Evolutionary conservation across 2,888 invertebrate species (phyloP), one percentile per base, ranked within the genome.

Genomic region (Doris montereyensis): DNA sequence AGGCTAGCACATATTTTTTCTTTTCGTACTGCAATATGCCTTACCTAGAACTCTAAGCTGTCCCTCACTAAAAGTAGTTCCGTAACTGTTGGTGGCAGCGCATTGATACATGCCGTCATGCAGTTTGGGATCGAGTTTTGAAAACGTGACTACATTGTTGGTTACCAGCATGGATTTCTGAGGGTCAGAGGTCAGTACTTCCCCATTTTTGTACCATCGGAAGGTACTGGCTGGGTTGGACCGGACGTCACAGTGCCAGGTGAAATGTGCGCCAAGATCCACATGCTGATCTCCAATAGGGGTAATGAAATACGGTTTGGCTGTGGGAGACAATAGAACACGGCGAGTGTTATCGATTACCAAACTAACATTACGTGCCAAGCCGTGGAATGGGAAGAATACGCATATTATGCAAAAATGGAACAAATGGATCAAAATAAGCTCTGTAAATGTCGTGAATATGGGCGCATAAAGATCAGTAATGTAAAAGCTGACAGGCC

Each of bases 41-140:
- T 95, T 93, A 93, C 97, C 95, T 70, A 98, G 92, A 41, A 98
- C 96, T 85, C 97, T 93, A 28, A 98, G 93, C 87, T 98, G 97
- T 0, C 95, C 97, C 1, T 97, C 95, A 0, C 97, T 96, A 90
- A 95, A 97, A 79, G 94, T 94, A 0, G 95, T 95, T 88, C 96
- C 96, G 65, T 89, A 82, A 1, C 77, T 75, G 60, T 98, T 98
- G 79, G 93, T 68, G 0, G 97, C 97, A 86, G 95, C 94, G 90
- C 98, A 98, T 89, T 98, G 98, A 91, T 96, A 98, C 96, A 98
- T 97, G 52, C 96, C 98, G 75, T 95, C 95, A 91, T 98, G 97
- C 86, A 94, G 68, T 0, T 73, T 80, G 1, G 81, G 75, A 24
- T 83, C 79, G 4, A 88, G 83, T 5, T 81, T 78, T 21, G 26